These are phyloP conservation scores for Aplysia californica DNA, from an alignment of 1,140 invertebrate species.

Conservation along the genomic window DNA sequence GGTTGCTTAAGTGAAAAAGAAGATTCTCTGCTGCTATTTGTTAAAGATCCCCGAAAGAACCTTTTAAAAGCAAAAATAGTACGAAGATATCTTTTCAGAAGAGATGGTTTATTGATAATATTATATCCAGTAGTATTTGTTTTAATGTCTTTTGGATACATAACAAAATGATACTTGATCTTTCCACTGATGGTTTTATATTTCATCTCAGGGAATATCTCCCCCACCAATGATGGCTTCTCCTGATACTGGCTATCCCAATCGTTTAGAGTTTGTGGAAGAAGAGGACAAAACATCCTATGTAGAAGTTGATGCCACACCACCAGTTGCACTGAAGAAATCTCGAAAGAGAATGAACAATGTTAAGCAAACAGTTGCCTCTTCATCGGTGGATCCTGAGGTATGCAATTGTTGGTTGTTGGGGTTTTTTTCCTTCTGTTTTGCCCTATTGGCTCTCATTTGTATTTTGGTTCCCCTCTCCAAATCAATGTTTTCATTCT, in stretches of 20 bases:
- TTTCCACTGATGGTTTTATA: not conserved
- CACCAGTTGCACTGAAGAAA: constrained; percentile 43
- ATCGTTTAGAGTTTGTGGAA: constrained; percentile 22
- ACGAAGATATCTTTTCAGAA: too few relatives aligned
- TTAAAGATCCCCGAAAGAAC: too few relatives aligned
- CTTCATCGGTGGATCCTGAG: constrained; percentile 8
- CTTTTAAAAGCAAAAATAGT: too few relatives aligned
- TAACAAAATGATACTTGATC: not conserved
- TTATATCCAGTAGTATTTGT: too few relatives aligned
- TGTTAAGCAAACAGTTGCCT: not conserved
- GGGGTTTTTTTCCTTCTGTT: too few relatives aligned
- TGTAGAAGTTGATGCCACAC: constrained; percentile 46
- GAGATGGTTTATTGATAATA: too few relatives aligned
- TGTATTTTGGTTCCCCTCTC: too few relatives aligned
- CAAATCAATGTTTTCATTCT: too few relatives aligned
- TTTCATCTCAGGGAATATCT: constrained; percentile 19
- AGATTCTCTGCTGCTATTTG: too few relatives aligned
- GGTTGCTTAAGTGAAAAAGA: too few relatives aligned
- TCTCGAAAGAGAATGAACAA: constrained; percentile 27
- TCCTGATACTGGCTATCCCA: not conserved
- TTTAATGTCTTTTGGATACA: not conserved
- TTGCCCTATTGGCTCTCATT: too few relatives aligned
- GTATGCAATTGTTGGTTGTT: not conserved
- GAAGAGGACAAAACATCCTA: constrained; percentile 39
- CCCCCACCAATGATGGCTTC: constrained; percentile 24